Percentiles rank a stretch among this genome's conserved stretches.
phyloP scores from a whole-genome alignment of 2,113 vertebrate genomes.

The Propithecus coquereli region DNA sequence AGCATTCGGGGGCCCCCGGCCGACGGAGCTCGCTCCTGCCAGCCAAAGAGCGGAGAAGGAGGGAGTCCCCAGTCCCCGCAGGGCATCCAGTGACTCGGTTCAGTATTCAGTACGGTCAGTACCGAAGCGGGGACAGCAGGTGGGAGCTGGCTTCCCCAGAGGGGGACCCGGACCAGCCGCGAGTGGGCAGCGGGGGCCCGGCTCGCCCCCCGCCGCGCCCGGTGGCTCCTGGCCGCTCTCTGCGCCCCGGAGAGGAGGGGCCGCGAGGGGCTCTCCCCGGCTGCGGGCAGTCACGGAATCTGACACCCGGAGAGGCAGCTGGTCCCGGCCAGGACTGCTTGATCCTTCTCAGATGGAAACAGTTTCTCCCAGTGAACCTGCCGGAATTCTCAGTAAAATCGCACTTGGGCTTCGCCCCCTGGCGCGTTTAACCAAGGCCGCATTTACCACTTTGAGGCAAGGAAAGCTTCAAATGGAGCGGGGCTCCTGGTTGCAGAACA shows the following conservation, averaged over 20 bases:
- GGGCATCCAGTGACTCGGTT: neutral
- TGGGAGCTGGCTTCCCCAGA: neutral
- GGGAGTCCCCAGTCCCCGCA: constrained; percentile 51
- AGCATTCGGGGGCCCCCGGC: neutral
- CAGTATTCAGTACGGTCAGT: neutral
- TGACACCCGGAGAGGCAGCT: constrained; percentile 13
- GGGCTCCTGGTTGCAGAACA: neutral
- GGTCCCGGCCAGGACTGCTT: constrained; percentile 19
- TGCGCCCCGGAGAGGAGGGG: neutral
- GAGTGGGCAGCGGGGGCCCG: neutral
- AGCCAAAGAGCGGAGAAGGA: neutral
- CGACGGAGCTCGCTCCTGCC: neutral
- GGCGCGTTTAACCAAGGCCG: constrained; percentile 54
- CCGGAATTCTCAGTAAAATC: constrained; percentile 29
- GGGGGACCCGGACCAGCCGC: neutral
- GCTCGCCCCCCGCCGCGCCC: neutral
- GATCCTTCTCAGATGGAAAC: constrained; percentile 66
- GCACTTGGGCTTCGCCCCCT: neutral
- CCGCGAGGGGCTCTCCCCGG: neutral
- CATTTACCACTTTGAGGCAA: constrained; percentile 6
- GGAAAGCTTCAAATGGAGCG: constrained; percentile 28
- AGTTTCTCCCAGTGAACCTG: constrained; percentile 45
- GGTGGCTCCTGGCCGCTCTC: neutral
- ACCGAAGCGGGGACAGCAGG: neutral
- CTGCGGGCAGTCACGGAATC: neutral